A percentile compares a stretch with the other conserved stretches of the same genome.
phyloP scores from a whole-genome alignment of 1,140 invertebrate genomes.

The Armadillidium nasatum region DNA sequence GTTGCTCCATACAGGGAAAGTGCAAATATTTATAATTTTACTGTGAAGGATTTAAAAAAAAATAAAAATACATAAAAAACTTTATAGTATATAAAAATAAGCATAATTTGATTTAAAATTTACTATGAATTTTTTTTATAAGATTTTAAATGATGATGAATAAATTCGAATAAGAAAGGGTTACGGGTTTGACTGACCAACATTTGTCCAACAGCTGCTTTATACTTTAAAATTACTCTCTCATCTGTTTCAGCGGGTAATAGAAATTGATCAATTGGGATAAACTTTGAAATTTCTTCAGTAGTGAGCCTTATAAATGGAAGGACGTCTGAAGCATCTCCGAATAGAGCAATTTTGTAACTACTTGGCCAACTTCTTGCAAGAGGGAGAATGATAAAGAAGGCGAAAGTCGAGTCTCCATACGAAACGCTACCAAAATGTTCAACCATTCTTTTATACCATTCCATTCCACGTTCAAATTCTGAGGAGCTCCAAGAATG shows the following conservation, averaged over 20 bases:
- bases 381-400: conserved; percentile 33
- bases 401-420: conserved; percentile 40
- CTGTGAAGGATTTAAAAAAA: no score
- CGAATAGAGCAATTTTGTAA: conserved; percentile 28
- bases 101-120: no score
- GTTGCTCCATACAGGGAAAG: no score
- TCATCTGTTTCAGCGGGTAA: conserved; percentile 36
- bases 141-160: conserved; percentile 27
- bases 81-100: no score
- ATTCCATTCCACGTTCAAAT: conserved; percentile 25
- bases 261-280: conserved; percentile 34
- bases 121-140: no score
- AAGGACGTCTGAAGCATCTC: conserved; percentile 30
- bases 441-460: conserved; percentile 40
- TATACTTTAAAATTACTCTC: conserved; percentile 37
- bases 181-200: conserved; percentile 28
- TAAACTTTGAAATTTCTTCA: conserved; percentile 34
- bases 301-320: conserved; percentile 31
- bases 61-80: no score
- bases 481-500: conserved; percentile 16
- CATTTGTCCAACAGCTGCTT: conserved; percentile 20
- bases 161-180: conserved; percentile 31
- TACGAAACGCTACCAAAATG: conserved; percentile 39
- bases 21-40: no score
- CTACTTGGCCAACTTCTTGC: conserved; percentile 33